These are phyloP conservation scores for Bombycilla garrulus DNA, from an alignment of 2,113 vertebrate genomes.

Conservation along the genomic window DNA sequence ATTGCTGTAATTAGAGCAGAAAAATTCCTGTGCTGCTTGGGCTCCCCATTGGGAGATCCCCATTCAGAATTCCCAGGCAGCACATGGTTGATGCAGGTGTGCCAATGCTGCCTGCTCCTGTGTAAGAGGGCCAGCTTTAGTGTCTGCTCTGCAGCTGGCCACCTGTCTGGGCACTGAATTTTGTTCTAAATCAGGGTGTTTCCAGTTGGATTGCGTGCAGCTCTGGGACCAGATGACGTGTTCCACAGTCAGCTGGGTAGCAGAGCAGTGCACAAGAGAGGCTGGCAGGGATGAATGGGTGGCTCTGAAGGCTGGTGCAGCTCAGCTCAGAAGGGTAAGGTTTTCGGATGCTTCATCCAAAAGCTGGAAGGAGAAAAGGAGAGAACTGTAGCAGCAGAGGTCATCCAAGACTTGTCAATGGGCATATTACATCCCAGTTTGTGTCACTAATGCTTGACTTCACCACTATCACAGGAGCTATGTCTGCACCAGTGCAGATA, in stretches of 20 bases:
- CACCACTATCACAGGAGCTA: fast-evolving
- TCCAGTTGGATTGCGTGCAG: neutral
- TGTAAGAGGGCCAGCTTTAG: too few relatives aligned
- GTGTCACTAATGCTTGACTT: neutral
- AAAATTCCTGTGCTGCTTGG: neutral
- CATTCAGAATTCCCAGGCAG: neutral
- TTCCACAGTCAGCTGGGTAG: neutral
- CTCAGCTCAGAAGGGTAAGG: neutral
- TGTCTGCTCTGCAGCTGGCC: neutral
- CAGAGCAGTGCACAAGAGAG: neutral
- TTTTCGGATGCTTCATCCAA: neutral
- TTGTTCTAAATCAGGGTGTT: neutral
- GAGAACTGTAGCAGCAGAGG: neutral
- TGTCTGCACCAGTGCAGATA: fast-evolving
- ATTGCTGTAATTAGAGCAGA: neutral
- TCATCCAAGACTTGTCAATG: neutral
- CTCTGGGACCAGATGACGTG: neutral
- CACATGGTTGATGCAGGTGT: fast-evolving
- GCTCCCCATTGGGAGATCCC: neutral
- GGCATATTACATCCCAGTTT: neutral
- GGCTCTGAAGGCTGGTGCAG: neutral
- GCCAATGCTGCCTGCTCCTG: neutral
- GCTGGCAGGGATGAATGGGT: neutral
- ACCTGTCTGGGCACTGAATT: neutral
- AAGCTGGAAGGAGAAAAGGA: neutral